Percentiles rank a stretch among this genome's conserved stretches.
These are phyloP conservation scores for Drosophila subsilvestris DNA, from an alignment of 2,888 invertebrate species.

Conservation along the genomic window DNA sequence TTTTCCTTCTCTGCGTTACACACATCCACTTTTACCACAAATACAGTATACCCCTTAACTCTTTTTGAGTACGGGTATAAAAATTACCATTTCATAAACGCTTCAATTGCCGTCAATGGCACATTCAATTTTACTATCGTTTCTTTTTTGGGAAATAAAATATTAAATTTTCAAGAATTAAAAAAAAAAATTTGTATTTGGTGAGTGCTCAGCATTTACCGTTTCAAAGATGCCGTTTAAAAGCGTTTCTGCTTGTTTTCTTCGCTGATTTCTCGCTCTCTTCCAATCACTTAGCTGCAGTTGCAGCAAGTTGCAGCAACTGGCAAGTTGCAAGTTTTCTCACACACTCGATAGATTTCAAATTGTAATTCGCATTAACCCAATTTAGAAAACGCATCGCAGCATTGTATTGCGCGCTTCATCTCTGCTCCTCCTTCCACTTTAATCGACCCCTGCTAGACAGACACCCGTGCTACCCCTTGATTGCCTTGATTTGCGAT, in stretches of 20 bases:
- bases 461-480: background rate
- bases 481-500: background rate
- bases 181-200: too few relatives aligned
- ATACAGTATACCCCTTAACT: too few relatives aligned
- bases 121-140: too few relatives aligned
- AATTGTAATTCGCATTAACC: constrained; percentile 42
- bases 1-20: too few relatives aligned
- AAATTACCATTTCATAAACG: too few relatives aligned
- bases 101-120: too few relatives aligned
- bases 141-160: too few relatives aligned
- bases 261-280: background rate
- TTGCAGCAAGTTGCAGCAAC: constrained; percentile 1
- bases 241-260: background rate
- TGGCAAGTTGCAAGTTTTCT: constrained; percentile 17
- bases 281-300: constrained; percentile 21
- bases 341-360: constrained; percentile 22
- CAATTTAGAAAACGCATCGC: constrained; percentile 34
- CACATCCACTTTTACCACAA: too few relatives aligned
- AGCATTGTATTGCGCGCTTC: background rate
- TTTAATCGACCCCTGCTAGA: background rate
- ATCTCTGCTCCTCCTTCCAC: background rate
- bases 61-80: too few relatives aligned
- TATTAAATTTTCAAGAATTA: too few relatives aligned
- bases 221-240: background rate
- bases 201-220: background rate